phyloP scores from a whole-genome alignment of 2,888 invertebrate species.

The Drosophila borborema region DNA sequence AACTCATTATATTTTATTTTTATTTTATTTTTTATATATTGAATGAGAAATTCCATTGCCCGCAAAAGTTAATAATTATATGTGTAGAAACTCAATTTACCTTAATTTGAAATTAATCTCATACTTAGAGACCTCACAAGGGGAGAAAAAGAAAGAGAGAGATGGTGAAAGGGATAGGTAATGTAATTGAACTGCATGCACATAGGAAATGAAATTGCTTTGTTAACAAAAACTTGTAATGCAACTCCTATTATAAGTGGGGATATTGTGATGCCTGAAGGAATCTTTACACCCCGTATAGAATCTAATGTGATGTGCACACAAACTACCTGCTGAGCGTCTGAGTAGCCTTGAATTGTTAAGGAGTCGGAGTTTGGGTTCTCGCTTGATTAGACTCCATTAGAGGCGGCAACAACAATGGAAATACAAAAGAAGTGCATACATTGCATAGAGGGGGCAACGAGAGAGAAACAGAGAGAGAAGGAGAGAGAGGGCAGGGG shows the following conservation, averaged over 20 bases:
- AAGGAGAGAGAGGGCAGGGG: background rate
- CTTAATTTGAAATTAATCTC: background rate
- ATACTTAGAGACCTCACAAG: slow-evolving; percentile 8
- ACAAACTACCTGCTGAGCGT: slow-evolving; percentile 50
- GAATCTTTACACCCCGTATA: slow-evolving; percentile 30
- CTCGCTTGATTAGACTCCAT: slow-evolving; percentile 73
- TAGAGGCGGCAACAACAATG: slow-evolving; percentile 73
- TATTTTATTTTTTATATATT: background rate
- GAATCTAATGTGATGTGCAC: slow-evolving; percentile 56
- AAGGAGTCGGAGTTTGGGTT: slow-evolving; percentile 17
- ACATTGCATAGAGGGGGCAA: slow-evolving; percentile 12
- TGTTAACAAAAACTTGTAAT: slow-evolving; percentile 5
- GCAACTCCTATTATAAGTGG: slow-evolving; percentile 6
- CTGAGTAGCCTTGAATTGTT: slow-evolving; percentile 6
- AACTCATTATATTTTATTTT: too few species aligned
- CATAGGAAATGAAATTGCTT: slow-evolving; percentile 21
- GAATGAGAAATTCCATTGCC: background rate
- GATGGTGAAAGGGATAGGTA: background rate
- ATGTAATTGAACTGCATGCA: slow-evolving; percentile 33
- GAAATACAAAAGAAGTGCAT: slow-evolving; percentile 17
- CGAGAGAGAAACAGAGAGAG: background rate
- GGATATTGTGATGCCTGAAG: slow-evolving; percentile 19
- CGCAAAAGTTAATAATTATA: background rate
- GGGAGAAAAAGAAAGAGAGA: background rate
- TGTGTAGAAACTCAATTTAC: background rate